These are phyloP conservation scores for Hetaerina americana DNA, from an alignment of 1,140 invertebrate species.

Conservation along the genomic window DNA sequence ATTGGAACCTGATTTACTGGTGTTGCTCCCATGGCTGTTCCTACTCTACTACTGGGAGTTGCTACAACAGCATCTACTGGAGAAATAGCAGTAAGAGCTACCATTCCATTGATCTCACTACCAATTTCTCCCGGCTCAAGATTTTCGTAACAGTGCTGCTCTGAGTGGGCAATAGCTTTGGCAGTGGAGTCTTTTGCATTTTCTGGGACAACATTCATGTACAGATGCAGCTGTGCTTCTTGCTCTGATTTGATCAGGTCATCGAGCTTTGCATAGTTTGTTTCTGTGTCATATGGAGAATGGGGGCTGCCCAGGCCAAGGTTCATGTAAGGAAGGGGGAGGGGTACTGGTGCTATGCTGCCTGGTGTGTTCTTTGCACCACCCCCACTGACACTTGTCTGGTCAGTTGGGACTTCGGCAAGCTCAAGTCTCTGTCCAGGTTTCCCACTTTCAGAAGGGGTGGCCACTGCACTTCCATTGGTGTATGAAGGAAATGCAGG, in stretches of 20 bases:
- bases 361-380: background rate
- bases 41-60: background rate
- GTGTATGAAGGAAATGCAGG: background rate
- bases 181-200: slow-evolving; percentile 20
- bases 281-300: slow-evolving; percentile 27
- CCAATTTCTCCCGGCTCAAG: slow-evolving; percentile 41
- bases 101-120: background rate
- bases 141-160: slow-evolving; percentile 46
- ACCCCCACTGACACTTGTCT: slow-evolving; percentile 6
- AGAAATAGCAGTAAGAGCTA: background rate
- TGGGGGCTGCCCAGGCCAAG: slow-evolving; percentile 26
- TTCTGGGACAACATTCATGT: slow-evolving; percentile 49
- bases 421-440: background rate
- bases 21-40: background rate
- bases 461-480: background rate
- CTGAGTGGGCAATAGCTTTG: slow-evolving; percentile 1
- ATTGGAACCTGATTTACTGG: background rate
- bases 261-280: slow-evolving; percentile 37
- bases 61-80: background rate
- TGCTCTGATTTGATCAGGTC: slow-evolving; percentile 20
- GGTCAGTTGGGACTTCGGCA: background rate
- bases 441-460: background rate
- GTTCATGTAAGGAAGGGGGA: slow-evolving; percentile 29
- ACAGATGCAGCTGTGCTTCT: slow-evolving; percentile 32
- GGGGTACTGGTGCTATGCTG: slow-evolving; percentile 11